Evolutionary conservation across 2,888 invertebrate genomes (phyloP).

Genomic region (Chalcosyrphus nemorum): DNA sequence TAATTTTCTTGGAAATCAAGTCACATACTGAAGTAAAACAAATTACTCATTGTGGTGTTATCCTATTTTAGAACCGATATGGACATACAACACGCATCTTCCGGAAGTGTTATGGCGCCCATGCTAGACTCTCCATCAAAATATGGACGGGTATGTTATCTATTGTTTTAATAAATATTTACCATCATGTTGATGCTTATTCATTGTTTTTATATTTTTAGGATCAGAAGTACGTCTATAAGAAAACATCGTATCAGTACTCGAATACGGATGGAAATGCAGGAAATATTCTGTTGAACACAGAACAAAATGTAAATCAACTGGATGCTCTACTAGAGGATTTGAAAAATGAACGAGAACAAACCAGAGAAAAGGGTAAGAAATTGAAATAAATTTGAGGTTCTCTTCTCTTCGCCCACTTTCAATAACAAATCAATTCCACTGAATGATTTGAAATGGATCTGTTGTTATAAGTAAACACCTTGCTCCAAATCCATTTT

Average conservation of each 20-base stretch:
- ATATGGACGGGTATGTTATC: conserved; percentile 57
- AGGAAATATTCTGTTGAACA: conserved; percentile 75
- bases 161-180: not conserved
- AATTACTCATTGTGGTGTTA: conserved; percentile 11
- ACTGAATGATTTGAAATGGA: not conserved
- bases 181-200: too few relatives aligned
- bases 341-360: conserved; percentile 83
- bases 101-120: conserved; percentile 54
- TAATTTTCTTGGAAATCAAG: not conserved
- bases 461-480: too few relatives aligned
- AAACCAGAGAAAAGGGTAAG: conserved; percentile 78
- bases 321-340: conserved; percentile 89
- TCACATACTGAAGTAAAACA: not conserved
- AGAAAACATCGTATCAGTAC: conserved; percentile 81
- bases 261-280: conserved; percentile 77
- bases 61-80: conserved; percentile 51
- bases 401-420: too few relatives aligned
- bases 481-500: too few relatives aligned
- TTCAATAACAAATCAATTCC: too few relatives aligned
- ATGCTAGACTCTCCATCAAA: conserved; percentile 54
- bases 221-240: conserved; percentile 80
- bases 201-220: too few relatives aligned
- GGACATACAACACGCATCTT: conserved; percentile 60
- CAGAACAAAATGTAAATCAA: conserved; percentile 87
- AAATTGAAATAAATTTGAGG: not conserved